Evolutionary conservation across 2,888 invertebrate genomes (phyloP).

Genomic region (Dicranocentrus wangi): DNA sequence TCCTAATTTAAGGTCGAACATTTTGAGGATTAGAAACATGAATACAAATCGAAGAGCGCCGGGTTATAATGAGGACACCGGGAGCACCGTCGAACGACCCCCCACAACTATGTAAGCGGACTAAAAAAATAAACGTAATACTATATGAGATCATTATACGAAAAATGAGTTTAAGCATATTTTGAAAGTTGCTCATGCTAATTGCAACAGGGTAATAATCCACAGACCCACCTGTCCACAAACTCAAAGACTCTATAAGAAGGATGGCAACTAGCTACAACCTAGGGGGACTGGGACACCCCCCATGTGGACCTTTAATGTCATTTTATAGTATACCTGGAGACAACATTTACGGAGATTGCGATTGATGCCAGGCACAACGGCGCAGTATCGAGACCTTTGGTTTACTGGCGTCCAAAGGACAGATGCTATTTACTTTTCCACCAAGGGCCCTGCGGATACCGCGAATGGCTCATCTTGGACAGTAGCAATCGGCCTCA

Average conservation of each 20-base stretch:
- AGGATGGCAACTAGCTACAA: conserved; percentile 39
- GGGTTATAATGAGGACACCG: too few species aligned
- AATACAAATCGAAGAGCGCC: too few species aligned
- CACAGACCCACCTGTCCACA: not conserved
- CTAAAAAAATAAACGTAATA: too few species aligned
- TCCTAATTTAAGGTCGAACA: too few species aligned
- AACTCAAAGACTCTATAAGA: not conserved
- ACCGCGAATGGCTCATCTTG: conserved; percentile 46
- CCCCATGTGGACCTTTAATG: conserved; percentile 25
- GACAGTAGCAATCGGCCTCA: not conserved
- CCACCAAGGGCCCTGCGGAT: conserved; percentile 30
- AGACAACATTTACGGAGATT: conserved; percentile 21
- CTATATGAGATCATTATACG: too few species aligned
- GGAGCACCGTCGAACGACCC: too few species aligned
- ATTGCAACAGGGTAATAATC: too few species aligned
- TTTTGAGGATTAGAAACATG: too few species aligned
- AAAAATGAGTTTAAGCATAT: too few species aligned
- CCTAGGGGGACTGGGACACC: not conserved
- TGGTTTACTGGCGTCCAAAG: conserved; percentile 32
- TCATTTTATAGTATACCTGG: not conserved
- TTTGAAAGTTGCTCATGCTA: too few species aligned
- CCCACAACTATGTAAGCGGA: too few species aligned
- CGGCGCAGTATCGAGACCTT: conserved; percentile 22
- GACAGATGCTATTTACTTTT: conserved; percentile 32
- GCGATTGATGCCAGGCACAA: conserved; percentile 28